phyloP scores from a whole-genome alignment of 2,888 invertebrate genomes.

The Caenorhabditis sp. region DNA sequence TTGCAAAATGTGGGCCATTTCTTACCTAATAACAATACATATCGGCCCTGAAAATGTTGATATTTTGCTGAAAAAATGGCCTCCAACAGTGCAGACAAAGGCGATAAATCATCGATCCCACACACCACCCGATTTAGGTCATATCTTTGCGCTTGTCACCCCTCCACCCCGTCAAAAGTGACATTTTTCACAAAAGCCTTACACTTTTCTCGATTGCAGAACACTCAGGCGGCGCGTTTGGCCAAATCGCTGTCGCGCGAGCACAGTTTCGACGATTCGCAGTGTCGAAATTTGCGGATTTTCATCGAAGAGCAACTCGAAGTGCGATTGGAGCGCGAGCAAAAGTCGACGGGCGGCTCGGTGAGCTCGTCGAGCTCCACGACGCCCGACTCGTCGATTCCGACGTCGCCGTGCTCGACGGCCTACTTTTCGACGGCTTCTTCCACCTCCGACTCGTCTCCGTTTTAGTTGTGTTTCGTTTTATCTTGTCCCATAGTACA shows the following conservation, averaged over 20 bases:
- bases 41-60: too few species aligned
- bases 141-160: too few species aligned
- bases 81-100: too few species aligned
- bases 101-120: too few species aligned
- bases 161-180: background rate
- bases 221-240: slow-evolving; percentile 63
- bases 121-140: too few species aligned
- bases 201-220: slow-evolving; percentile 50
- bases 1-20: background rate
- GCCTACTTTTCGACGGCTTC: background rate
- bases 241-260: slow-evolving; percentile 61
- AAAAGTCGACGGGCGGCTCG: background rate
- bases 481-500: background rate
- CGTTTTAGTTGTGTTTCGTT: background rate
- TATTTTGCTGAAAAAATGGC: too few species aligned
- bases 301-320: slow-evolving; percentile 66
- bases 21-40: too few species aligned
- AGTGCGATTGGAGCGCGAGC: slow-evolving; percentile 13
- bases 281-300: slow-evolving; percentile 64
- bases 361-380: background rate
- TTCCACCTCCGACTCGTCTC: background rate
- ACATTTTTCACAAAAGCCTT: background rate
- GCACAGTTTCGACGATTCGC: slow-evolving; percentile 61
- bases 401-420: slow-evolving; percentile 25
- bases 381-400: slow-evolving; percentile 5